Evolutionary conservation across 2,888 invertebrate species (phyloP).

Genomic region (Phyllotreta striolata): DNA sequence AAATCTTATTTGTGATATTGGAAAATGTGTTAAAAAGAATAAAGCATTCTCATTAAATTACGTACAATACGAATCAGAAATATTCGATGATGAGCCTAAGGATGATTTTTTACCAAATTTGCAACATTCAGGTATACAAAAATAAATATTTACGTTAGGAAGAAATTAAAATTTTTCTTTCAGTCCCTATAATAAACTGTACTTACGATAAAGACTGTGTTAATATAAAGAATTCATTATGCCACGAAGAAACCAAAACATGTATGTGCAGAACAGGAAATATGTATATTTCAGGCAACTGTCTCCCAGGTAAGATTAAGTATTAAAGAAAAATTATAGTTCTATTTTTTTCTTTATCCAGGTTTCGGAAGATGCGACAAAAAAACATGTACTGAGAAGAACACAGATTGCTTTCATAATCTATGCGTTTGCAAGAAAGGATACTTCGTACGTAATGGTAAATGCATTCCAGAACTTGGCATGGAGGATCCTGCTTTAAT

Average conservation of each 20-base stretch:
- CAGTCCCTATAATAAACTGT: slow-evolving; percentile 25
- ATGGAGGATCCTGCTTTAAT: slow-evolving; percentile 35
- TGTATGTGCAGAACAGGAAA: slow-evolving; percentile 34
- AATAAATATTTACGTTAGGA: background rate
- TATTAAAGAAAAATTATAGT: background rate
- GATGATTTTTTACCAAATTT: background rate
- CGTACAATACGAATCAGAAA: background rate
- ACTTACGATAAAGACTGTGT: slow-evolving; percentile 37
- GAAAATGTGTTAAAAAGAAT: slow-evolving; percentile 39
- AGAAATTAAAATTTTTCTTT: slow-evolving; percentile 16
- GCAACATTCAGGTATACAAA: background rate
- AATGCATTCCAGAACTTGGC: slow-evolving; percentile 47
- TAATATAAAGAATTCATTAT: slow-evolving; percentile 38
- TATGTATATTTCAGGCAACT: slow-evolving; percentile 30
- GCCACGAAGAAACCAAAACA: slow-evolving; percentile 32
- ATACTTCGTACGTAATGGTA: slow-evolving; percentile 41
- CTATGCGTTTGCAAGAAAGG: slow-evolving; percentile 44
- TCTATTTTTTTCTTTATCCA: slow-evolving; percentile 19
- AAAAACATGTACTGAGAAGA: slow-evolving; percentile 1
- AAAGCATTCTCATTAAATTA: background rate
- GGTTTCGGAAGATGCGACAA: slow-evolving; percentile 28
- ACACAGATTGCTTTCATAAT: slow-evolving; percentile 32
- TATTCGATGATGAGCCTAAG: background rate
- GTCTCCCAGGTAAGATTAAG: slow-evolving; percentile 33
- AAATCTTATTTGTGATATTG: slow-evolving; percentile 37